phyloP scores from a whole-genome alignment of 2,888 invertebrate genomes.

The Ephialtes manifestator region DNA sequence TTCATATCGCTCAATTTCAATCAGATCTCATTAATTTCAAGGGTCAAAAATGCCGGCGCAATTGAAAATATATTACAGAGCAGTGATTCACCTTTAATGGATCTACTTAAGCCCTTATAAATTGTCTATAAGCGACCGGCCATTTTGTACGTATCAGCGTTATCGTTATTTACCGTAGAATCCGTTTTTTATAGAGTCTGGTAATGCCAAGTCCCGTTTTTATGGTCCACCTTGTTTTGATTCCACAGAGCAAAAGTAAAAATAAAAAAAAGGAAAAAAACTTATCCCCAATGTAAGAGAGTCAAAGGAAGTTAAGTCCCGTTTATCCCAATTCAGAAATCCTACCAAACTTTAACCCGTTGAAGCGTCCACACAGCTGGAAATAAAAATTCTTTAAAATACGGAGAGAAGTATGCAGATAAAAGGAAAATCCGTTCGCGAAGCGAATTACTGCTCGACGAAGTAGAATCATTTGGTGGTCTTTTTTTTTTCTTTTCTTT shows the following conservation, averaged over 20 bases:
- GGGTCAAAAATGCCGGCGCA: background rate
- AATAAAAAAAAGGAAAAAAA: background rate
- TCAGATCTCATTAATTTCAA: no score
- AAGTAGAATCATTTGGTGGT: constrained; percentile 32
- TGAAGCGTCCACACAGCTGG: background rate
- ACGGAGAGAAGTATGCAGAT: background rate
- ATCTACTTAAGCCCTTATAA: background rate
- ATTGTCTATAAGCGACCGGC: background rate
- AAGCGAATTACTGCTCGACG: constrained; percentile 41
- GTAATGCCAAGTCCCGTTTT: background rate
- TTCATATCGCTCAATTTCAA: no score
- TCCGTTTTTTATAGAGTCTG: background rate
- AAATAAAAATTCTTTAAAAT: constrained; percentile 1
- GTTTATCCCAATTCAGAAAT: constrained; percentile 1
- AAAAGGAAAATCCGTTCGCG: constrained; percentile 31
- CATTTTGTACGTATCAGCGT: background rate
- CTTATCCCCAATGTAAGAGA: background rate
- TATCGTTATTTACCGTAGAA: background rate
- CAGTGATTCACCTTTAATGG: background rate
- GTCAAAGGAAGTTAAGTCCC: background rate
- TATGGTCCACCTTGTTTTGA: background rate
- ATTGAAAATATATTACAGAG: background rate
- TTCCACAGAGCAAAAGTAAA: background rate
- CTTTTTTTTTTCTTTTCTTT: constrained; percentile 46
- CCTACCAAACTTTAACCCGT: background rate